phyloP scores from a whole-genome alignment of 2,888 invertebrate species.

The Cephus spinipes region DNA sequence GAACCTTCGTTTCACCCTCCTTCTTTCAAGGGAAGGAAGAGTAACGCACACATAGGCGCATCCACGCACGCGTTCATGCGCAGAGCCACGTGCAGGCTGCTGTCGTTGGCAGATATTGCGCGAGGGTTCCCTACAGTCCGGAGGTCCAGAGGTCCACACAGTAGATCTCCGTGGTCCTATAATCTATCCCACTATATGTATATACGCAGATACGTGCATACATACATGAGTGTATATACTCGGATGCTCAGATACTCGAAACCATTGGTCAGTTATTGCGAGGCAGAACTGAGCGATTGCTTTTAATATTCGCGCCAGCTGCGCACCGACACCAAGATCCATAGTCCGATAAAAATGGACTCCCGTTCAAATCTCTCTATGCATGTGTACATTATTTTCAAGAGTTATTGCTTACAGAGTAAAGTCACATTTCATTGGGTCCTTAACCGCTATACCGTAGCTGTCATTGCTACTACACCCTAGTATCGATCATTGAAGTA shows the following conservation, averaged over 20 bases:
- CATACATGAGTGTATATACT: not conserved
- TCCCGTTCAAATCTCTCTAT: slow-evolving; percentile 31
- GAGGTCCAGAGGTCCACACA: no score
- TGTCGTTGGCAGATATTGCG: not conserved
- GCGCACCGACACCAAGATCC: slow-evolving; percentile 43
- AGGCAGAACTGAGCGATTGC: slow-evolving; percentile 56
- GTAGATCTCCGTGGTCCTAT: not conserved
- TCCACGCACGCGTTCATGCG: no score
- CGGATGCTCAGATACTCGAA: not conserved
- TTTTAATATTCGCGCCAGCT: slow-evolving; percentile 62
- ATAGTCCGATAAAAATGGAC: slow-evolving; percentile 51
- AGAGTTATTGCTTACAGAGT: slow-evolving; percentile 18
- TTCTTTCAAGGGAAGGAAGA: not conserved
- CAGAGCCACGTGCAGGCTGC: not conserved
- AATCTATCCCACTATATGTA: not conserved
- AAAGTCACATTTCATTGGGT: not conserved
- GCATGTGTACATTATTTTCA: slow-evolving; percentile 30
- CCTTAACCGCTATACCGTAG: not conserved
- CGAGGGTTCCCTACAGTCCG: not conserved
- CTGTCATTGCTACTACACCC: not conserved
- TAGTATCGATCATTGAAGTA: not conserved
- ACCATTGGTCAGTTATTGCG: slow-evolving; percentile 54
- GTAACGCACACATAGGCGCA: not conserved
- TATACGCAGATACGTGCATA: not conserved
- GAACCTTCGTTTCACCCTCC: no score